phyloP scores from a whole-genome alignment of 2,888 invertebrate genomes.

The Ganaspis brasiliensis region DNA sequence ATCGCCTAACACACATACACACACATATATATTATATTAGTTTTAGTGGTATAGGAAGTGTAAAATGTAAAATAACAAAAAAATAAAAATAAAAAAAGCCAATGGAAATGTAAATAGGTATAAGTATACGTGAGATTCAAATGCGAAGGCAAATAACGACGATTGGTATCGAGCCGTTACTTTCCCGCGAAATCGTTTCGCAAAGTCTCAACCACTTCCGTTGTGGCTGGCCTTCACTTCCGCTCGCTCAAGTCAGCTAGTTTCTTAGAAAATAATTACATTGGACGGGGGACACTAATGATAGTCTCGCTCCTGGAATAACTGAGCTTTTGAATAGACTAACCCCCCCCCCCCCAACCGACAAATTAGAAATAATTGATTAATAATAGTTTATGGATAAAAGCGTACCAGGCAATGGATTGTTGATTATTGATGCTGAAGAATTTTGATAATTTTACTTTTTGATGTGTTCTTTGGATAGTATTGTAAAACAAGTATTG shows the following conservation, averaged over 20 bases:
- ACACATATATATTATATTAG: slow-evolving; percentile 41
- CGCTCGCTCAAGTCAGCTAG: slow-evolving; percentile 37
- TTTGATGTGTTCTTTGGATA: too few relatives aligned
- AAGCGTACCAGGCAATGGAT: too few relatives aligned
- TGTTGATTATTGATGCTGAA: too few relatives aligned
- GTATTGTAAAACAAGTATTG: too few relatives aligned
- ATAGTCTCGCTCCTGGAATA: background rate
- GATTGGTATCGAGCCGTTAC: slow-evolving; percentile 49
- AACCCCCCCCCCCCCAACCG: too few relatives aligned
- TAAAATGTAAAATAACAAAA: slow-evolving; percentile 1
- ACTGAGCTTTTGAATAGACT: background rate
- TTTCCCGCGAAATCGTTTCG: slow-evolving; percentile 58
- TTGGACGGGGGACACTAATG: slow-evolving; percentile 7
- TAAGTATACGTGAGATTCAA: background rate
- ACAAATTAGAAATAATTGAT: background rate
- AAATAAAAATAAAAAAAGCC: background rate
- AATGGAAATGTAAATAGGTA: background rate
- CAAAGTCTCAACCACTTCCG: slow-evolving; percentile 53
- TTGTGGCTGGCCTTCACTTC: slow-evolving; percentile 51
- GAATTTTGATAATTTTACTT: too few relatives aligned
- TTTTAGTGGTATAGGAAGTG: slow-evolving; percentile 35
- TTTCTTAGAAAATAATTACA: slow-evolving; percentile 25
- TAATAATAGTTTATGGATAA: background rate
- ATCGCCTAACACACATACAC: too few relatives aligned
- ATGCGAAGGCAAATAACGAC: slow-evolving; percentile 45